Base-by-base conservation (phyloP, 2,797 vertebrate species). In the Molossus alvarezi region DNA sequence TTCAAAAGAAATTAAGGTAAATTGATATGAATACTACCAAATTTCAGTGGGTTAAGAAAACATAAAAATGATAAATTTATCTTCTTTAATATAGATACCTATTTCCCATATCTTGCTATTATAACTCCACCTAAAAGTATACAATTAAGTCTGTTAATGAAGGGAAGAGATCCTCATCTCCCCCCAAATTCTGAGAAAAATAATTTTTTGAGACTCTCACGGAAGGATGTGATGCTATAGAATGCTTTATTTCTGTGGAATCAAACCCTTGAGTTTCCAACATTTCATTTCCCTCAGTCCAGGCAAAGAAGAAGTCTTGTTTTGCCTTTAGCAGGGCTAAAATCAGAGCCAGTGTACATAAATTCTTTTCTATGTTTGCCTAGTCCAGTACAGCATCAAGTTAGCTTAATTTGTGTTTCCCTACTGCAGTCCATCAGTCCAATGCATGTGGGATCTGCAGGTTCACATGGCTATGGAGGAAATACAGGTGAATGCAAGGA, bases 31-130 rank as follows among this genome's bases (percentile, higher is more conserved):
- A 13, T 69, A 84, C 10, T 85, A 17, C 6, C 13, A 88, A 4
- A 81, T 73, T 76, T 96, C 41, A 55, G 12, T 11, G 48, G 14
- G 14, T 45, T 84, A 71, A 92, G 13, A 79, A 77, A 88, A 84
- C 29, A 88, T 81, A 41, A 57, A 73, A 96, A 23, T 5, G 5
- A 27, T 17, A 73, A 64, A 65, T 88, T 77, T 71, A 48, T 15
- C 27, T 95, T 79, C 33, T 65, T 21, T 41, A 55, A 53, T 53
- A 25, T 21, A 65, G 6, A 37, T 45, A 7, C 11, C 5, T 25
- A 27, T 75, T 90, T 11, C 12, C 33, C 7, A 45, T 41, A 64
- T 87, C 23, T 8, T 25, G 2, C 37, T 65, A 6, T 1, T 33
- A 53, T 69, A 69, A 37, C 6, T 69, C 18, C 3, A 84, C 6